Conservation (phyloP, 2,888 invertebrate genomes). For the Biston stratarius region DNA sequence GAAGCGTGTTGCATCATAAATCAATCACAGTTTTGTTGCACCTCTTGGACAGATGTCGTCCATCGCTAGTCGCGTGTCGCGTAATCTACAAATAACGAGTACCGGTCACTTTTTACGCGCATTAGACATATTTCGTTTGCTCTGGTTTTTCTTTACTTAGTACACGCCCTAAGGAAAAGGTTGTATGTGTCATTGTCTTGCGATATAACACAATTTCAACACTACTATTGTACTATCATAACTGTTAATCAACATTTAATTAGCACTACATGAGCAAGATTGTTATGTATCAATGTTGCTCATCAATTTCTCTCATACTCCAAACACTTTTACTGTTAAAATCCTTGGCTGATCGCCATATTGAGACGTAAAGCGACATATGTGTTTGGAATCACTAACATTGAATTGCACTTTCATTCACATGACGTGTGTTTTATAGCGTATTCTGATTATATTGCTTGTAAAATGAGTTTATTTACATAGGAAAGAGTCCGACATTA, state of each 20-base stretch:
- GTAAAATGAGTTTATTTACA: slow-evolving; percentile 8
- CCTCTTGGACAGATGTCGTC: slow-evolving; percentile 66
- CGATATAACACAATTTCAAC: neutral
- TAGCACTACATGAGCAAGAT: neutral
- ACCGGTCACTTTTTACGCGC: slow-evolving; percentile 17
- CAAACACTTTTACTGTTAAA: slow-evolving; percentile 24
- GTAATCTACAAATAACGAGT: slow-evolving; percentile 38
- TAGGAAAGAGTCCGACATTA: slow-evolving; percentile 16
- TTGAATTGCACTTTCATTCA: slow-evolving; percentile 58
- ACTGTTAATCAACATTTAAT: neutral
- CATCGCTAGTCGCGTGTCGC: slow-evolving; percentile 40
- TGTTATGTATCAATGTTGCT: slow-evolving; percentile 3
- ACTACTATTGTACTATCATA: no score
- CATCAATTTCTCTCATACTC: slow-evolving; percentile 16
- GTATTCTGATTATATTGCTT: neutral
- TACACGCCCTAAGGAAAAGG: neutral
- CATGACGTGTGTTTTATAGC: slow-evolving; percentile 21
- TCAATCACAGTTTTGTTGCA: slow-evolving; percentile 70
- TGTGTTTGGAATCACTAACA: slow-evolving; percentile 58
- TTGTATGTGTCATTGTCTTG: slow-evolving; percentile 1
- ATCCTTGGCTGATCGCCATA: slow-evolving; percentile 43
- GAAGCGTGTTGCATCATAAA: slow-evolving; percentile 74
- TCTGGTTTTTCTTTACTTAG: neutral
- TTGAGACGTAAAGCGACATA: slow-evolving; percentile 34
- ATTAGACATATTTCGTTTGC: neutral